phyloP scores from a whole-genome alignment of 2,888 invertebrate species.

The Muschampia plurimacula region DNA sequence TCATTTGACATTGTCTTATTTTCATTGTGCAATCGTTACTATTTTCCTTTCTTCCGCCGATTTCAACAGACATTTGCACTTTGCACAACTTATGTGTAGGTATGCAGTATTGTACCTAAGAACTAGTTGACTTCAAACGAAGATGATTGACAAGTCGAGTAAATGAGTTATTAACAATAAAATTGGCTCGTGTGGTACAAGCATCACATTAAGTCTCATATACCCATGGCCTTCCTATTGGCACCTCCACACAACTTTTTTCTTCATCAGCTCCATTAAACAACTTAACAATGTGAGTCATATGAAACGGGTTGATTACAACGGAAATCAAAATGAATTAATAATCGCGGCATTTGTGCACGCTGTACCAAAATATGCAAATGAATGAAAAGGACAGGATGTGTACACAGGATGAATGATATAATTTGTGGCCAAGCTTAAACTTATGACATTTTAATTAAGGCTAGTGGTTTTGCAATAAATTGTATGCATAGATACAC shows the following conservation, averaged over 20 bases:
- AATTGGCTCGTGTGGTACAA: too few species aligned
- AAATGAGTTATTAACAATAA: too few species aligned
- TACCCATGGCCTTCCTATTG: neutral
- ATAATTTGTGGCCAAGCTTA: slow-evolving; percentile 32
- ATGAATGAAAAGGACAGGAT: slow-evolving; percentile 39
- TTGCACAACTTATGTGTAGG: too few species aligned
- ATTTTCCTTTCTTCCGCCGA: too few species aligned
- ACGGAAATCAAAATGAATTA: slow-evolving; percentile 39
- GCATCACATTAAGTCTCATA: too few species aligned
- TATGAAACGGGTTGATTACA: slow-evolving; percentile 29
- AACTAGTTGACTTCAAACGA: too few species aligned
- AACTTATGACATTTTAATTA: slow-evolving; percentile 36
- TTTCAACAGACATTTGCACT: too few species aligned
- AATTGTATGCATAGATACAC: slow-evolving; percentile 17
- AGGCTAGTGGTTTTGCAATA: slow-evolving; percentile 21
- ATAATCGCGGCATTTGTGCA: slow-evolving; percentile 32
- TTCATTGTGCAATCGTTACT: too few species aligned
- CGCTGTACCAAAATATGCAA: slow-evolving; percentile 36
- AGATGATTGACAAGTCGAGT: too few species aligned
- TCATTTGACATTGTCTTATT: too few species aligned
- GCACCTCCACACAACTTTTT: neutral
- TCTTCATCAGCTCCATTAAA: slow-evolving; percentile 7
- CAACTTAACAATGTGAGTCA: slow-evolving; percentile 29
- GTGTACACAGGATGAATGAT: slow-evolving; percentile 36
- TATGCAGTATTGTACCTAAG: too few species aligned